Evolutionary conservation across 2,113 vertebrate species (phyloP).

Genomic region (Athene noctua): DNA sequence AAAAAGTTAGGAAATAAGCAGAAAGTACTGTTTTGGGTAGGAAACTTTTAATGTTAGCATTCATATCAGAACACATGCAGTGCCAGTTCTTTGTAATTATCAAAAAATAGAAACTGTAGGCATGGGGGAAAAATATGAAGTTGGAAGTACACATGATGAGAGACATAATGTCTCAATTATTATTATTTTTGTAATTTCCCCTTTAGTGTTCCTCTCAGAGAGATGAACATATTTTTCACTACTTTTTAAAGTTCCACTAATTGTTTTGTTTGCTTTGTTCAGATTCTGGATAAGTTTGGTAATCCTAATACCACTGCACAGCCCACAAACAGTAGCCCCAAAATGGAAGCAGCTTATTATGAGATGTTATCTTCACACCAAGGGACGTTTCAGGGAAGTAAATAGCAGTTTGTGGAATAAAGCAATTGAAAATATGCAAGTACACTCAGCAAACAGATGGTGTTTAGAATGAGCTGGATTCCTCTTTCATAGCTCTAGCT

Average conservation of each 20-base stretch:
- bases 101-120: neutral
- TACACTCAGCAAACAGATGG: constrained; percentile 24
- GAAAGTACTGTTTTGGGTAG: neutral
- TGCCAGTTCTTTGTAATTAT: constrained; percentile 3
- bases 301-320: neutral
- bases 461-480: constrained; percentile 11
- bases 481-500: neutral
- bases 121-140: neutral
- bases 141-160: neutral
- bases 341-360: constrained; percentile 1
- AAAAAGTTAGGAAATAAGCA: neutral
- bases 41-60: constrained; percentile 28
- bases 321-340: neutral
- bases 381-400: neutral
- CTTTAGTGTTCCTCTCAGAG: neutral
- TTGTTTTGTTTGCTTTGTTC: neutral
- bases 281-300: neutral
- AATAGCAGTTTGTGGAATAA: constrained; percentile 18
- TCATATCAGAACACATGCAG: neutral
- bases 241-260: neutral
- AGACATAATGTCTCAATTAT: neutral
- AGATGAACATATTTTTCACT: neutral
- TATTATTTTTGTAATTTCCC: constrained; percentile 1
- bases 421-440: constrained; percentile 4
- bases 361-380: constrained; percentile 38